phyloP scores from a whole-genome alignment of 2,888 invertebrate genomes.

The Platycheirus rosarum region DNA sequence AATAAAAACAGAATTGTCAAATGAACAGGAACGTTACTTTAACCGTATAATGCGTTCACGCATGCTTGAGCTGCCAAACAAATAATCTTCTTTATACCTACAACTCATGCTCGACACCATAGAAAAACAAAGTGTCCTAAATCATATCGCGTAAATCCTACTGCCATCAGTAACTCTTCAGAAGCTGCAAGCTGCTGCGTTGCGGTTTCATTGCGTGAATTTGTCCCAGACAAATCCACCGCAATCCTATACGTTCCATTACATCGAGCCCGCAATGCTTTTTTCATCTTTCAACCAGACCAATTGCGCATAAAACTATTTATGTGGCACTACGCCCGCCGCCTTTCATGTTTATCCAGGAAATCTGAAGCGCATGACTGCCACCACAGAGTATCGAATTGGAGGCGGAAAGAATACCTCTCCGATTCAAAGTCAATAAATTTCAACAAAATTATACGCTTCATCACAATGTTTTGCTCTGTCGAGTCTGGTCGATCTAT shows the following conservation, averaged over 20 bases:
- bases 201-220: slow-evolving; percentile 33
- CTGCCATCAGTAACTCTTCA: slow-evolving; percentile 42
- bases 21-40: background rate
- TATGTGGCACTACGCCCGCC: slow-evolving; percentile 36
- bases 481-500: slow-evolving; percentile 42
- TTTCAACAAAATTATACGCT: slow-evolving; percentile 70
- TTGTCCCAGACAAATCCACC: slow-evolving; percentile 7
- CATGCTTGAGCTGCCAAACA: slow-evolving; percentile 1
- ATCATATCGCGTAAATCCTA: slow-evolving; percentile 64
- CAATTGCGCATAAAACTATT: slow-evolving; percentile 44
- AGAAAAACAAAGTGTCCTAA: slow-evolving; percentile 54
- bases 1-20: background rate
- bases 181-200: too few species aligned
- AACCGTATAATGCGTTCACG: background rate
- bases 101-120: slow-evolving; percentile 24
- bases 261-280: slow-evolving; percentile 1
- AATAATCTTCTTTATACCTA: background rate
- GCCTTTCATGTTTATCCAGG: slow-evolving; percentile 72
- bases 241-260: background rate
- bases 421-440: slow-evolving; percentile 68
- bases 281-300: slow-evolving; percentile 25
- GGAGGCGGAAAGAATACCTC: slow-evolving; percentile 1
- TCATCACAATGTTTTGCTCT: slow-evolving; percentile 63
- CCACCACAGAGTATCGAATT: background rate
- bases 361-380: slow-evolving; percentile 63